Conservation (phyloP, 2,113 vertebrate species). For the Chionodraco myersi region DNA sequence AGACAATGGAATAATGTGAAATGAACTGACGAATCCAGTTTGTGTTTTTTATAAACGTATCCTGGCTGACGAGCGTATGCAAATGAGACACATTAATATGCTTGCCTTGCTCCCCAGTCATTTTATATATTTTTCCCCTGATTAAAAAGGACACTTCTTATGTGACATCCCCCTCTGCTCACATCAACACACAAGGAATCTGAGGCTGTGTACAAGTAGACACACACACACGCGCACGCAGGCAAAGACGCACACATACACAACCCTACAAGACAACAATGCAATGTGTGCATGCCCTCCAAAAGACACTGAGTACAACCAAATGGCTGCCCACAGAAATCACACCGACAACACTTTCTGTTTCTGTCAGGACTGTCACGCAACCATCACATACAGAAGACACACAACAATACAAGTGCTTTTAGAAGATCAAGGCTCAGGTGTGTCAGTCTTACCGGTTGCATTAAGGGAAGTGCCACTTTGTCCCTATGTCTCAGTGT, state of each 20-base stretch:
- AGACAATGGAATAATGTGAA: slow-evolving; percentile 87
- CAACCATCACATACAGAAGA: slow-evolving; percentile 1
- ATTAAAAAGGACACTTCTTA: slow-evolving; percentile 88
- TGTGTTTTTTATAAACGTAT: slow-evolving; percentile 80
- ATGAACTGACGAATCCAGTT: slow-evolving; percentile 87
- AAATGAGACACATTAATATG: slow-evolving; percentile 87
- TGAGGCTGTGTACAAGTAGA: slow-evolving; percentile 59
- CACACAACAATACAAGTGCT: slow-evolving; percentile 3
- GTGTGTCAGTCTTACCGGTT: slow-evolving; percentile 63
- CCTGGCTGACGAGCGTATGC: slow-evolving; percentile 86
- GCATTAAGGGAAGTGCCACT: slow-evolving; percentile 32
- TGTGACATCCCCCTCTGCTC: slow-evolving; percentile 81
- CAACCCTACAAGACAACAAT: slow-evolving; percentile 72
- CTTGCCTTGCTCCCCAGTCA: slow-evolving; percentile 85
- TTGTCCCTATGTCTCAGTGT: slow-evolving; percentile 18
- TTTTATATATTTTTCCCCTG: slow-evolving; percentile 85
- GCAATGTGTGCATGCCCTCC: slow-evolving; percentile 73
- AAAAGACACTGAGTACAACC: slow-evolving; percentile 66
- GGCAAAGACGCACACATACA: slow-evolving; percentile 50
- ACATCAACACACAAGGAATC: slow-evolving; percentile 74
- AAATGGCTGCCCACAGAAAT: slow-evolving; percentile 59
- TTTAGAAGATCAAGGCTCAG: slow-evolving; percentile 23
- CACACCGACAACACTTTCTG: slow-evolving; percentile 28
- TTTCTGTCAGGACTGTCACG: neutral
- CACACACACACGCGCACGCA: slow-evolving; percentile 47